Conservation (phyloP, 2,888 invertebrate genomes). For the Bruchidius siliquastri region DNA sequence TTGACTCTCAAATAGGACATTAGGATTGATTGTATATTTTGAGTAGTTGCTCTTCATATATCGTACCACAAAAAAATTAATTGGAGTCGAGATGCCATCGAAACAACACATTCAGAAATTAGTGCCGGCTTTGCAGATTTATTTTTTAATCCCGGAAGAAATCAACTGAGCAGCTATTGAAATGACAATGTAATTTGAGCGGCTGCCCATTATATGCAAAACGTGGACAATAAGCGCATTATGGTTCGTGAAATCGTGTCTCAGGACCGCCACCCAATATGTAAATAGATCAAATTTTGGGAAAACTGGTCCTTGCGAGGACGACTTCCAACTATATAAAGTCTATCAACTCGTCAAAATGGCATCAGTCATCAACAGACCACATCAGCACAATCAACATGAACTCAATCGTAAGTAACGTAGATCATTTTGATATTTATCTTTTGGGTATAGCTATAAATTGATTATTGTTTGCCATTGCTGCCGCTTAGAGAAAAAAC, state of each 20-base stretch:
- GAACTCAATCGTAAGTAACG: slow-evolving; percentile 32
- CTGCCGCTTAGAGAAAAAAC: too few species aligned
- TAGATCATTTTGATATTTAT: not conserved
- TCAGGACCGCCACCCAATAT: not conserved
- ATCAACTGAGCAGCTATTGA: not conserved
- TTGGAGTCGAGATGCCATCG: too few species aligned
- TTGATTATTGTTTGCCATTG: not conserved
- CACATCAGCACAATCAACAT: slow-evolving; percentile 17
- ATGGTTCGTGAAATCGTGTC: not conserved
- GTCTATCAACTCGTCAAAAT: not conserved
- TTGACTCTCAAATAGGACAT: too few species aligned
- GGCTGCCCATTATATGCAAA: not conserved
- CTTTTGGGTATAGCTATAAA: not conserved
- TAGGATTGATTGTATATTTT: too few species aligned
- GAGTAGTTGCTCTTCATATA: too few species aligned
- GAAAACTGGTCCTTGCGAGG: not conserved
- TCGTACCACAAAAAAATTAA: too few species aligned
- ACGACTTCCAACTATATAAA: not conserved
- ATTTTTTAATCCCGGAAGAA: not conserved
- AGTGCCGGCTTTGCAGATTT: not conserved
- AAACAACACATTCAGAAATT: not conserved
- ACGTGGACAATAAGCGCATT: not conserved
- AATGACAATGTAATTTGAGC: not conserved
- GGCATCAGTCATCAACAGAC: not conserved
- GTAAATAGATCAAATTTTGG: not conserved